Percentiles rank a stretch among this genome's conserved stretches.
Conservation (phyloP, 2,888 invertebrate genomes). For the Pseudanteris insignis region DNA sequence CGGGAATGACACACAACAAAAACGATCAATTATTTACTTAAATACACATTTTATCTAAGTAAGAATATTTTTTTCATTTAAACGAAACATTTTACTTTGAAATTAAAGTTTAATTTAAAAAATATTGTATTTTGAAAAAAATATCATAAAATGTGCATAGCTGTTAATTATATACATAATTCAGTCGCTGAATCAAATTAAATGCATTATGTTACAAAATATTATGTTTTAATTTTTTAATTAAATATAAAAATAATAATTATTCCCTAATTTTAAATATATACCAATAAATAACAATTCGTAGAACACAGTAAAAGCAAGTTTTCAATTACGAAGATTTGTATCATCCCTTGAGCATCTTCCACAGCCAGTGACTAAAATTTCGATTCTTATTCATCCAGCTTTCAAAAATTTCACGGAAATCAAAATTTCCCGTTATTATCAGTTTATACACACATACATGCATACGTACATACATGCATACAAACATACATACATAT, state of each 20-base stretch:
- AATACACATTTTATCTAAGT: conserved; percentile 14
- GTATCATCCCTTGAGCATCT: conserved; percentile 6
- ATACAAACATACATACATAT: not conserved
- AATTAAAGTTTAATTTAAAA: too few relatives aligned
- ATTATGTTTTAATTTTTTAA: conserved; percentile 8
- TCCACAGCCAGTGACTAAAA: conserved; percentile 4
- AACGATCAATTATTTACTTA: not conserved
- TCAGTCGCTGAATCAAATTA: conserved; percentile 16
- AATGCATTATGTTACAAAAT: conserved; percentile 20
- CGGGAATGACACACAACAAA: conserved; percentile 9
- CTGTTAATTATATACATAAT: conserved; percentile 24
- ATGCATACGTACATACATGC: not conserved
- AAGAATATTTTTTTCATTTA: too few relatives aligned
- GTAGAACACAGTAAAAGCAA: conserved; percentile 13
- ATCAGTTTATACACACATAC: not conserved
- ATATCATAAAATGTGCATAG: conserved; percentile 13
- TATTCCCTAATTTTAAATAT: conserved; percentile 20
- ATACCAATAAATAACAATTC: conserved; percentile 30
- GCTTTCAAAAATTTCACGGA: conserved; percentile 31
- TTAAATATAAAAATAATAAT: conserved; percentile 16
- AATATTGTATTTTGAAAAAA: not conserved
- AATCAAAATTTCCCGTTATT: conserved; percentile 28
- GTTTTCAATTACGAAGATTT: conserved; percentile 8
- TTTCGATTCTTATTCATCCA: conserved; percentile 2
- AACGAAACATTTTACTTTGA: too few relatives aligned